Base-by-base conservation (phyloP, 2,113 vertebrate genomes). In the Uropsilus gracilis region DNA sequence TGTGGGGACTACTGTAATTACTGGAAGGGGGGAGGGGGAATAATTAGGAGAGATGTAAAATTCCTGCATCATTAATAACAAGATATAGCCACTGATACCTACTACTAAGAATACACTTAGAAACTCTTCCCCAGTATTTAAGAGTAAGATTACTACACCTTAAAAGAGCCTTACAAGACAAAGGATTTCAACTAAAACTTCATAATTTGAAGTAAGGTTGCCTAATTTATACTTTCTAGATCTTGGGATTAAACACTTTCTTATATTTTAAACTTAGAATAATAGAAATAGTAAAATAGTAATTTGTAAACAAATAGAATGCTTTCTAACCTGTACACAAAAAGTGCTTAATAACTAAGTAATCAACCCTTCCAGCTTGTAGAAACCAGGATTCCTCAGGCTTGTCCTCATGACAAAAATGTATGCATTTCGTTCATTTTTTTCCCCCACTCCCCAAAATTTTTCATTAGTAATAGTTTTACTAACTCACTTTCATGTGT, bases 401-500 rank as follows among this genome's bases (percentile, higher is more conserved):
- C 50, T 75, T 83, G 14, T 42, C 10, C 20, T 76, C 32, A 87
- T n/a, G 76, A 76, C 59, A 69, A 73, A 86, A 77, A 53, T 28
- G 4, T 50, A 81, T 46, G 22, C 72, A 50, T 42, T n/a, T n/a
- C n/a, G n/a, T n/a, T n/a, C n/a, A n/a, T n/a, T n/a, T n/a, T n/a
- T n/a, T n/a, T n/a, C n/a, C n/a, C n/a, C n/a, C n/a, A n/a, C n/a
- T n/a, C n/a, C n/a, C n/a, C n/a, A n/a, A n/a, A n/a, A n/a, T 53
- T 66, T 59, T 73, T 94, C 12, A 68, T 85, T 82, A 22, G 61
- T 64, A 57, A 6, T 64, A 37, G 89, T 95, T 86, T 37, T 77
- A 53, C 59, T 87, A 75, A 90, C 61, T 86, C 82, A 63, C 12
- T 77, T 90, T 89, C 34, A 28, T 37, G 61, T 90, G 85, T 84